Evolutionary conservation across 2,888 invertebrate species (phyloP), one percentile per base, ranked within the genome.

Genomic region (Acleris holmiana): DNA sequence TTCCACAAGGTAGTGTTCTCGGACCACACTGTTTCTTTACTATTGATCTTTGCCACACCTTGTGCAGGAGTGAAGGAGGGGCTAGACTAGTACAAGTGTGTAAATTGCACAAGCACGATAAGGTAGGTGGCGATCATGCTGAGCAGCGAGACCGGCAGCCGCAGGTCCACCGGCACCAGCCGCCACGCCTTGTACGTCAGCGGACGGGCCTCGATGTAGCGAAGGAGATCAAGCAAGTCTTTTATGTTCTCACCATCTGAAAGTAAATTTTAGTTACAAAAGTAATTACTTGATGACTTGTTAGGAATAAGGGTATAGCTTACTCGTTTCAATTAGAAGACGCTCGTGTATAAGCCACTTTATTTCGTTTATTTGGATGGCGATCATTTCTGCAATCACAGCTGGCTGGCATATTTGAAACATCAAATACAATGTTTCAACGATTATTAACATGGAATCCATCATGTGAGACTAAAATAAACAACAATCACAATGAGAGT

Each of bases 111-210:
- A 5, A 63, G 50, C 5, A 63, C 47, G 6, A 63, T 53, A 6
- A 63, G 23, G n/a, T 63, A 58, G 15, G 63, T 63, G n/a, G 25
- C 23, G 18, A 40, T 51, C 47, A 58, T 57, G 51, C 47, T 47
- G 10, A 63, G 40, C 50, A 63, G 35, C 10, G 47, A 7, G 35
- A 40, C 13, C 18, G 57, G 51, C 47, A 57, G 19, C n/a, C 47
- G 63, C 35, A 58, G 40, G n/a, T 58, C 63, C 40, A 58, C n/a
- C 6, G 57, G 57, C n/a, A 63, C 56, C 10, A 53, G 23, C 4
- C 58, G 57, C 46, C 51, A 51, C 7, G 53, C 63, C 7, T 25
- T 47, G 25, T 25, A 51, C 46, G 57, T 35, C 8, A 63, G 63
- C 10, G 49, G 44, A 13, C 50, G 55, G 2, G 44, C 56, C 2